Base-by-base conservation (phyloP, 2,113 vertebrate species). In the Eleginops maclovinus region DNA sequence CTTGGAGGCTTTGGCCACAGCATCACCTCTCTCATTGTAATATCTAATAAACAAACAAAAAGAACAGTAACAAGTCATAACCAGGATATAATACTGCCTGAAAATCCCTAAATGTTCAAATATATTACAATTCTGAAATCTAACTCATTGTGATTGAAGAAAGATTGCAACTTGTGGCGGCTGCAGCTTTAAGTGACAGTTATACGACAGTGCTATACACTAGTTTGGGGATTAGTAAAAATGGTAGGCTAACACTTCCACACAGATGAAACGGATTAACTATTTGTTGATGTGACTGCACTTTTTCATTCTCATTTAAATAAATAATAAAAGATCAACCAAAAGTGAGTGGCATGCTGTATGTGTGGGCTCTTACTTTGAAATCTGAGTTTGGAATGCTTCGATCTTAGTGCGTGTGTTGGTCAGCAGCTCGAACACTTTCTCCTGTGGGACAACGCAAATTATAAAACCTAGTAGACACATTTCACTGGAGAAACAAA, bases 361-460 rank as follows among this genome's bases (percentile, higher is more conserved):
- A 12, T 0, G 0, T 51, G 1, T 81, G 17, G 40, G 26, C 65
- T 63, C 95, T 95, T 90, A 97, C 96, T 98, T 97, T 71, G 96
- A 94, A 70, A 97, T 95, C 70, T 96, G 96, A 16, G 96, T 97
- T 79, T 97, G 96, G 87, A 96, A 97, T 22, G 87, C 95, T 84
- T 98, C 97, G 2, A 97, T 91, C 85, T 96, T 97, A n/a, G 96
- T 97, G 75, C 96, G 96, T 21, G 95, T 94, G 73, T 83, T 91
- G 16, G 96, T 98, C 93, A 98, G 90, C 82, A 96, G 85, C 79
- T 98, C 96, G 76, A 97, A 97, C 61, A 98, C 96, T 76, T 98
- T 98, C 87, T 97, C 97, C 97, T 98, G 82, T 3, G 46, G 12
- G 54, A 84, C 49, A 65, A 66, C 11, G 3, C 40, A 68, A 49